Percentiles rank a stretch among this genome's conserved stretches.
phyloP scores from a whole-genome alignment of 2,797 vertebrate species.

The Gymnothorax javanicus region DNA sequence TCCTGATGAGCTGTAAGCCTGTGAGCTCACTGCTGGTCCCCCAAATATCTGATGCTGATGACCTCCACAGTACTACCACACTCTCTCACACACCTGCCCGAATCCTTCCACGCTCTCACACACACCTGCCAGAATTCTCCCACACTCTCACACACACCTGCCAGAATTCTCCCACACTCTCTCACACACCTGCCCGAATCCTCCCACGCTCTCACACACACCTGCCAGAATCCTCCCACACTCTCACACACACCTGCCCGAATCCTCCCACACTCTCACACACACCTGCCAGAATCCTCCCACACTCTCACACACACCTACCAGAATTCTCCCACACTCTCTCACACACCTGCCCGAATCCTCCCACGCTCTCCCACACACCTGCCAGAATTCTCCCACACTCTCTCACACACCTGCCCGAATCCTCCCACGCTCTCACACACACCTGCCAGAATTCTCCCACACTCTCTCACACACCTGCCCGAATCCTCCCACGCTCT shows the following conservation, averaged over 20 bases:
- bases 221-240: not conserved
- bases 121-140: conserved; percentile 10
- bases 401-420: conserved; percentile 28
- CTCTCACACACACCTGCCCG: not conserved
- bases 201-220: not conserved
- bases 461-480: not conserved
- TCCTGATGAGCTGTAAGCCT: conserved; percentile 46
- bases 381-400: conserved; percentile 17
- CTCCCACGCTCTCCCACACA: conserved; percentile 33
- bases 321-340: conserved; percentile 20
- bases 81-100: conserved; percentile 18
- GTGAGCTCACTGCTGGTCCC: conserved; percentile 50
- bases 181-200: not conserved
- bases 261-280: not conserved
- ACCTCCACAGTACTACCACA: conserved; percentile 11
- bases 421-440: conserved; percentile 23
- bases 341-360: conserved; percentile 31
- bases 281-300: not conserved
- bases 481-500: not conserved
- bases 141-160: not conserved
- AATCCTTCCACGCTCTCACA: conserved; percentile 13
- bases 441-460: conserved; percentile 13
- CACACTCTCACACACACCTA: not conserved
- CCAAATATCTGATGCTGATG: conserved; percentile 12
- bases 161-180: not conserved